phyloP scores from a whole-genome alignment of 53 echinoderm and acorn worm genomes.

The Holothuria scabra region DNA sequence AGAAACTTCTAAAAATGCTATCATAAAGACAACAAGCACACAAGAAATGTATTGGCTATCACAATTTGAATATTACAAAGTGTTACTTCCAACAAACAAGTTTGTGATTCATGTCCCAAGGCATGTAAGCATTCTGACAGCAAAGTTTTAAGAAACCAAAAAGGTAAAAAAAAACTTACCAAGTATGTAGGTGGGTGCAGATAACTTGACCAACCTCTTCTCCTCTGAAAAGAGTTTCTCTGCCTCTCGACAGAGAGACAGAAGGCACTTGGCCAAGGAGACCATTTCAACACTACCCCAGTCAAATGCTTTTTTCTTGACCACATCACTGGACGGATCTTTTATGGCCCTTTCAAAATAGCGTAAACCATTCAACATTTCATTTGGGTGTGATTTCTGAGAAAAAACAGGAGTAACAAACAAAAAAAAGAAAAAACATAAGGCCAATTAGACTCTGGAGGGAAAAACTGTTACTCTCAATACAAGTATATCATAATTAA shows the following conservation, averaged over 20 bases:
- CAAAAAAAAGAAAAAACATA: neutral
- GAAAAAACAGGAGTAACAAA: neutral
- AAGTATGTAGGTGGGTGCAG: constrained; percentile 82
- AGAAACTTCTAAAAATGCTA: too few species aligned
- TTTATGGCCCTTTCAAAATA: constrained; percentile 85
- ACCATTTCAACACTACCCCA: constrained; percentile 84
- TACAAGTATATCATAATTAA: neutral
- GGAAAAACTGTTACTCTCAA: neutral
- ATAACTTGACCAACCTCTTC: constrained; percentile 67
- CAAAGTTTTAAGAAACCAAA: too few species aligned
- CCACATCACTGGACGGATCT: constrained; percentile 23
- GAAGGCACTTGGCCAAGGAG: constrained; percentile 77
- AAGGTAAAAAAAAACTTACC: constrained; percentile 45
- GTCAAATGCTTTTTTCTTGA: constrained; percentile 69
- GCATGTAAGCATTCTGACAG: too few species aligned
- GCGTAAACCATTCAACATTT: constrained; percentile 84
- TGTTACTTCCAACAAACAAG: too few species aligned
- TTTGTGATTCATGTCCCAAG: too few species aligned
- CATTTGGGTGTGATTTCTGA: constrained; percentile 87
- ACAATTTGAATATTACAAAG: too few species aligned
- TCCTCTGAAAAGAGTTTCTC: constrained; percentile 67
- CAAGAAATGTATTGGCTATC: too few species aligned
- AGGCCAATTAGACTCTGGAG: neutral
- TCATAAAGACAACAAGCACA: too few species aligned
- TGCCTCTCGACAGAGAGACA: constrained; percentile 79